These are phyloP conservation scores for Actinia tenebrosa DNA, from an alignment of 64 coral and sea anemone genomes.

Conservation along the genomic window DNA sequence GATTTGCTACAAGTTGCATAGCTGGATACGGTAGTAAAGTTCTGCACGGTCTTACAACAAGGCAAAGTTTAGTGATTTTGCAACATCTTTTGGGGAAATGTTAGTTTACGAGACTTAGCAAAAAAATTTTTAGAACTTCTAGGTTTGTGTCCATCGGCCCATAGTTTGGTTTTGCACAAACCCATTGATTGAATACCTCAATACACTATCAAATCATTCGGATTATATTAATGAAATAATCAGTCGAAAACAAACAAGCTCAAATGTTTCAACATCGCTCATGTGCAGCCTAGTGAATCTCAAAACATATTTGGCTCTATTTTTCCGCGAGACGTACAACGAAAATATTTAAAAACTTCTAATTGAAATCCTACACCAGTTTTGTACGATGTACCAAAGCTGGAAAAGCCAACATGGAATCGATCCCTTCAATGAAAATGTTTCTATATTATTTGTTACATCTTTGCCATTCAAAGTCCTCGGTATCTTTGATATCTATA, in stretches of 20 bases:
- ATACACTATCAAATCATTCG: not conserved
- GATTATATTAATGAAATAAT: slow-evolving; percentile 13
- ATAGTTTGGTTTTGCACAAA: not conserved
- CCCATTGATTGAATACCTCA: not conserved
- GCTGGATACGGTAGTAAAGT: too few species aligned
- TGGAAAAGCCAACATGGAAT: not conserved
- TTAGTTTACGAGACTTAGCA: too few species aligned
- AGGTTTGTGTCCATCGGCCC: not conserved
- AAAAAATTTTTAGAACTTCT: not conserved
- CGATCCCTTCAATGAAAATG: not conserved
- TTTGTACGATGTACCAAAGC: not conserved
- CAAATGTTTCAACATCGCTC: not conserved
- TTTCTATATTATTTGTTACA: not conserved
- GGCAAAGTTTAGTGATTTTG: too few species aligned
- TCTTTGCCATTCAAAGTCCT: not conserved
- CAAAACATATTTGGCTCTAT: not conserved
- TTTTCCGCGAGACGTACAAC: not conserved
- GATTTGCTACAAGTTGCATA: too few species aligned
- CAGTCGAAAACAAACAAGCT: not conserved
- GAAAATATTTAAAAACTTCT: not conserved
- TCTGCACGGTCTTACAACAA: too few species aligned
- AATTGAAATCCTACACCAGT: slow-evolving; percentile 1
- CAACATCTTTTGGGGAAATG: too few species aligned
- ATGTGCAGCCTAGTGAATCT: not conserved
- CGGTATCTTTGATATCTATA: not conserved